These are phyloP conservation scores for Podotricha telesiphe DNA, from an alignment of 2,888 invertebrate species.

Conservation along the genomic window DNA sequence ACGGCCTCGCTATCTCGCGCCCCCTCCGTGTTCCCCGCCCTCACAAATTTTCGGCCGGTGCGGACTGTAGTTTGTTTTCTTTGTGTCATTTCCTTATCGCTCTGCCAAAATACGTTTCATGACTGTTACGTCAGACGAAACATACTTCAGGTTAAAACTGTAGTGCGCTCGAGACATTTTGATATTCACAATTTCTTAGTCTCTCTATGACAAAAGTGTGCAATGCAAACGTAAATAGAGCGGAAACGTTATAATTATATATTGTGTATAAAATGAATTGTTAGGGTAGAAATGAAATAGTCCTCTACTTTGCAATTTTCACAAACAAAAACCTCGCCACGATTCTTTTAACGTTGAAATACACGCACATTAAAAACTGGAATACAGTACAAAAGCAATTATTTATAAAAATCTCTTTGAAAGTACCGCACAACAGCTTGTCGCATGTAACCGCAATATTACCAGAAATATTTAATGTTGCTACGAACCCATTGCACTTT, in stretches of 20 bases:
- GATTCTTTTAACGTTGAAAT: slow-evolving; percentile 53
- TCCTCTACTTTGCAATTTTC: slow-evolving; percentile 50
- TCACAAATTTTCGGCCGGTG: slow-evolving; percentile 76
- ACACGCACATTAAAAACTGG: slow-evolving; percentile 53
- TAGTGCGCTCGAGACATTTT: slow-evolving; percentile 60
- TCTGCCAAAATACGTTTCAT: slow-evolving; percentile 83
- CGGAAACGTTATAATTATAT: slow-evolving; percentile 44
- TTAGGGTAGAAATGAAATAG: slow-evolving; percentile 50
- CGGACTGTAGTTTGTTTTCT: slow-evolving; percentile 82
- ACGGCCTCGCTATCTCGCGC: slow-evolving; percentile 56
- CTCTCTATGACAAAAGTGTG: slow-evolving; percentile 39
- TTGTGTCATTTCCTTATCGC: slow-evolving; percentile 84
- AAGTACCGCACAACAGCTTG: slow-evolving; percentile 65
- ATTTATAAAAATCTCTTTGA: slow-evolving; percentile 70
- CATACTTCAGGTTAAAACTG: slow-evolving; percentile 78
- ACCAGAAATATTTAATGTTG: slow-evolving; percentile 70
- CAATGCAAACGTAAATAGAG: slow-evolving; percentile 38
- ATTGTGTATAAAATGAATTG: slow-evolving; percentile 46
- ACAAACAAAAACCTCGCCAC: slow-evolving; percentile 51
- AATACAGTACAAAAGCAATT: slow-evolving; percentile 60
- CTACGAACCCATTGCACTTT: slow-evolving; percentile 62
- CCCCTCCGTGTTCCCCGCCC: slow-evolving; percentile 51
- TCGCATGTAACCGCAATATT: slow-evolving; percentile 70
- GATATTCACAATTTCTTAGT: slow-evolving; percentile 53
- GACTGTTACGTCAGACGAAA: slow-evolving; percentile 79